Percentiles rank a stretch among this genome's conserved stretches.
These are phyloP conservation scores for Sus scrofa DNA, from an alignment of 2,113 vertebrate genomes.

Conservation along the genomic window DNA sequence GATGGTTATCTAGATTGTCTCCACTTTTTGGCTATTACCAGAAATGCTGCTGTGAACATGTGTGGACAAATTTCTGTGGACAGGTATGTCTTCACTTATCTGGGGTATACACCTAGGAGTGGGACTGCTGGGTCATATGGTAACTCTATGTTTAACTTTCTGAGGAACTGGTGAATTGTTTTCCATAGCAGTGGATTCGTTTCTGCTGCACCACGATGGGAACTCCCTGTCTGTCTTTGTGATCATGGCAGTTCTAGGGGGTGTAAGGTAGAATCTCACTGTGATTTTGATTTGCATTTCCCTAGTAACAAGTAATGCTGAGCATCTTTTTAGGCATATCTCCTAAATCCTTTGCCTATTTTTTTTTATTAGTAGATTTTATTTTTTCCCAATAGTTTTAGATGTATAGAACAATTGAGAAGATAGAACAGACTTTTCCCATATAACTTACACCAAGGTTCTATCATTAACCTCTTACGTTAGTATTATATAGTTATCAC, in stretches of 20 bases:
- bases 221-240: too few species aligned
- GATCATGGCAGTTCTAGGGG: neutral
- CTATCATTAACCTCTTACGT: slow-evolving; percentile 23
- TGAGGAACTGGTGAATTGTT: neutral
- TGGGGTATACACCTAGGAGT: neutral
- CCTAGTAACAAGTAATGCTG: neutral
- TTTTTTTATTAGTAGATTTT: neutral
- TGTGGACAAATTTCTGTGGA: neutral
- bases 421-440: neutral
- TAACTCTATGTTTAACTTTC: neutral
- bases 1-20: neutral
- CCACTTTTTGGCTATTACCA: neutral
- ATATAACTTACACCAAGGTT: neutral
- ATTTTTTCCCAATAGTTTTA: slow-evolving; percentile 26
- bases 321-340: neutral
- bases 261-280: neutral
- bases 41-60: neutral
- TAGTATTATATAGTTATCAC: neutral
- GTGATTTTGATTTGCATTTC: slow-evolving; percentile 16
- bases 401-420: slow-evolving; percentile 2
- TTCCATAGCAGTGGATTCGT: neutral
- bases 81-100: neutral
- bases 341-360: neutral
- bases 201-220: too few species aligned
- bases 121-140: neutral